Conservation (phyloP, 2,888 invertebrate species). For the Melanotus villosus region DNA sequence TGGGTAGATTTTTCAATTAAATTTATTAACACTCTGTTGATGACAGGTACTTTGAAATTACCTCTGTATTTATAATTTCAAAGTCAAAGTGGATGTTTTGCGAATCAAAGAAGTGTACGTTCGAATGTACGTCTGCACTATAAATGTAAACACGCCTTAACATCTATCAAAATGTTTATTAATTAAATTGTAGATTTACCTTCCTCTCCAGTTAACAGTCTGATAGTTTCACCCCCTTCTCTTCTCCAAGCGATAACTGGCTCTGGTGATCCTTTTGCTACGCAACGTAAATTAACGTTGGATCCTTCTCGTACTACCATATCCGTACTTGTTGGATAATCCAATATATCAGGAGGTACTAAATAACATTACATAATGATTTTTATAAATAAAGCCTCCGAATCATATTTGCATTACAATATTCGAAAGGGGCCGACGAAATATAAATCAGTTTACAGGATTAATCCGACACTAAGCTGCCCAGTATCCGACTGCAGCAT, state of each 20-base stretch:
- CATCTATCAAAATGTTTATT: constrained; percentile 1
- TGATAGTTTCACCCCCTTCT: constrained; percentile 84
- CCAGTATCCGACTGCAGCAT: constrained; percentile 52
- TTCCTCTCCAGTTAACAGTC: constrained; percentile 77
- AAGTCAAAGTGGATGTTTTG: too few relatives aligned
- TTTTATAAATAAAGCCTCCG: constrained; percentile 39
- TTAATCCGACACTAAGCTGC: constrained; percentile 53
- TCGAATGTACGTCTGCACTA: too few relatives aligned
- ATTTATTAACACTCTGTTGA: too few relatives aligned
- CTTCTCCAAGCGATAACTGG: constrained; percentile 91
- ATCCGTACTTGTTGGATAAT: constrained; percentile 85
- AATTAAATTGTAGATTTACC: constrained; percentile 68
- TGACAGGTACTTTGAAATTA: too few relatives aligned
- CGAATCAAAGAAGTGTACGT: too few relatives aligned
- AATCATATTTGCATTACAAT: constrained; percentile 47
- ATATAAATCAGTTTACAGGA: constrained; percentile 58
- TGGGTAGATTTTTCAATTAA: too few relatives aligned
- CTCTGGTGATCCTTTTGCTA: constrained; percentile 88
- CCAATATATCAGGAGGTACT: constrained; percentile 88
- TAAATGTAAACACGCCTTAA: not conserved
- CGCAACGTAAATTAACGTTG: constrained; percentile 87
- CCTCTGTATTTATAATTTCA: too few relatives aligned
- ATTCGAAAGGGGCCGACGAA: constrained; percentile 45
- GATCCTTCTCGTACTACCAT: constrained; percentile 90
- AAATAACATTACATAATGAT: constrained; percentile 37